Evolutionary conservation across 1,140 invertebrate species (phyloP).

Genomic region (Drosophila kurseongensis): DNA sequence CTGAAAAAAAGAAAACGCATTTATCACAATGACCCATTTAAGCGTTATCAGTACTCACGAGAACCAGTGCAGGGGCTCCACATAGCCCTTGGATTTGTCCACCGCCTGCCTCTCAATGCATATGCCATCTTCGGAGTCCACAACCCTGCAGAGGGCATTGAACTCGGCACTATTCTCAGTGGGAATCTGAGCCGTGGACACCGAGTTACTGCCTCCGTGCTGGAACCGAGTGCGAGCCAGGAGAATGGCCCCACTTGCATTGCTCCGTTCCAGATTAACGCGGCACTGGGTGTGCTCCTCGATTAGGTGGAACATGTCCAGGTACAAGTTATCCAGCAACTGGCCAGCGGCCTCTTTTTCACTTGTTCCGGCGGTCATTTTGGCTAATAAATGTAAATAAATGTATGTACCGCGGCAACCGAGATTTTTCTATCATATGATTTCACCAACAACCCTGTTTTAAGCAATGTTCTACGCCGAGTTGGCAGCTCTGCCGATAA

Average conservation of each 20-base stretch:
- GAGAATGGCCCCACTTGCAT: constrained; percentile 67
- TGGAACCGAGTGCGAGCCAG: constrained; percentile 77
- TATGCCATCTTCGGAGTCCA: constrained; percentile 26
- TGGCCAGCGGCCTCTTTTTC: constrained; percentile 56
- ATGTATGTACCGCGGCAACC: constrained; percentile 4
- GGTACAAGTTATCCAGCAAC: constrained; percentile 67
- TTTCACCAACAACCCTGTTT: constrained; percentile 40
- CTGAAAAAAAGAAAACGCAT: constrained; percentile 72
- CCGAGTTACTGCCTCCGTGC: constrained; percentile 61
- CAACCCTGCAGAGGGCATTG: constrained; percentile 69
- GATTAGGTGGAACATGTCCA: constrained; percentile 77
- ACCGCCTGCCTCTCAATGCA: constrained; percentile 48
- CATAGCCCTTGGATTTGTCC: constrained; percentile 68
- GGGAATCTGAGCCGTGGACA: constrained; percentile 75
- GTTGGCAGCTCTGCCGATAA: constrained; percentile 31
- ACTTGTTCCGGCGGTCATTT: constrained; percentile 36
- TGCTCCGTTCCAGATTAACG: constrained; percentile 69
- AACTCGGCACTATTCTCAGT: constrained; percentile 79
- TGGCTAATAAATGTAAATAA: constrained; percentile 6
- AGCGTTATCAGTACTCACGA: constrained; percentile 16
- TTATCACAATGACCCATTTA: constrained; percentile 10
- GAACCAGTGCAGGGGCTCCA: constrained; percentile 89
- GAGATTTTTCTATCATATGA: constrained; percentile 59
- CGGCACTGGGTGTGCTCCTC: constrained; percentile 71
- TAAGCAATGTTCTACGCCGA: neutral